These are phyloP conservation scores for Epinotia brunnichana DNA, from an alignment of 2,888 invertebrate species.

Conservation along the genomic window DNA sequence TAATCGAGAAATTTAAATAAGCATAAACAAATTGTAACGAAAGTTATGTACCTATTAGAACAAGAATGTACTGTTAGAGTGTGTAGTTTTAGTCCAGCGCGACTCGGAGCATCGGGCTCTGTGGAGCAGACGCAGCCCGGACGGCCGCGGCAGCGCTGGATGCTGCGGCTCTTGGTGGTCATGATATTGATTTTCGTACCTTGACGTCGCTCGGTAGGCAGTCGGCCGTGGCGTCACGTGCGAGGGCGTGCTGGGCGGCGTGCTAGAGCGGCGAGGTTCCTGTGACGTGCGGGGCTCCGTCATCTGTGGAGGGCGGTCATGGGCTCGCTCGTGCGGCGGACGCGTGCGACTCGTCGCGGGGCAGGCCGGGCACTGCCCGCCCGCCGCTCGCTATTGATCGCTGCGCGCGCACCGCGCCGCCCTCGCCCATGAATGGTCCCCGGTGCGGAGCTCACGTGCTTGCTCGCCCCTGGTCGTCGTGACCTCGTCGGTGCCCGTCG, in stretches of 20 bases:
- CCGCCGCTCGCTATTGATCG: slow-evolving; percentile 67
- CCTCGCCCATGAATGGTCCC: slow-evolving; percentile 78
- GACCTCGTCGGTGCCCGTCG: slow-evolving; percentile 35
- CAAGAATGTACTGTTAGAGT: neutral
- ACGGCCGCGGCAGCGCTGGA: slow-evolving; percentile 57
- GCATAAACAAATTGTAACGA: neutral
- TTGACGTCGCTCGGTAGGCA: slow-evolving; percentile 65
- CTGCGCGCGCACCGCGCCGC: slow-evolving; percentile 77
- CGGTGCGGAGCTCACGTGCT: slow-evolving; percentile 78
- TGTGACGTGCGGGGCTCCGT: slow-evolving; percentile 79
- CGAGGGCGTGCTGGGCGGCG: slow-evolving; percentile 69
- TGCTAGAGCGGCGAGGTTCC: slow-evolving; percentile 63
- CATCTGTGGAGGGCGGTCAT: slow-evolving; percentile 81
- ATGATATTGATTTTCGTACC: slow-evolving; percentile 76
- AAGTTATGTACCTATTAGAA: neutral
- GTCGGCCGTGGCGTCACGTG: slow-evolving; percentile 60
- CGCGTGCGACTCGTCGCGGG: slow-evolving; percentile 73
- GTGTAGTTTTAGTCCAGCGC: neutral
- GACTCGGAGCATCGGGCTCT: neutral
- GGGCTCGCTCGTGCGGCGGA: slow-evolving; percentile 64
- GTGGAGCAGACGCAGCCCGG: slow-evolving; percentile 41
- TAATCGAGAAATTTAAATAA: neutral
- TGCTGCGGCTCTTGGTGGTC: slow-evolving; percentile 59
- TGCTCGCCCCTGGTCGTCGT: slow-evolving; percentile 51
- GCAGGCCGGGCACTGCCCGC: slow-evolving; percentile 76